Base-by-base conservation (phyloP, 23 tunicate genomes). In the Botrylloides violaceus region DNA sequence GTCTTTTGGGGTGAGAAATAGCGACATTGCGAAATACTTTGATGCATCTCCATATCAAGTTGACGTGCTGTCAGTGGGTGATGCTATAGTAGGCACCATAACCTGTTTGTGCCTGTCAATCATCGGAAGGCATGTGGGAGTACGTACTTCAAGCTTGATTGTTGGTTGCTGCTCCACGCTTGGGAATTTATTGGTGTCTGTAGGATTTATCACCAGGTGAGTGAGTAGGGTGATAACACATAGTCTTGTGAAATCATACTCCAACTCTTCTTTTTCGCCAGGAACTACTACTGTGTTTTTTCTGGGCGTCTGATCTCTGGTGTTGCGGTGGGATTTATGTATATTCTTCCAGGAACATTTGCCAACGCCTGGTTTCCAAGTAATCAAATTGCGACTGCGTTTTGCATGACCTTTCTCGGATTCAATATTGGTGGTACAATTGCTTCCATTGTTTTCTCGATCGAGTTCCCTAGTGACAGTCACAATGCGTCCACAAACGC, bases 341-440 rank as follows among this genome's bases (percentile, higher is more conserved):
- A 12, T 32, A 33, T 65, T 15, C 43, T 65, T 19, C 71, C 71
- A 31, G 21, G 22, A 65, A 33, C 32, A 12, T 32, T 65, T 32
- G 71, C 71, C 9, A 33, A 32, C 43, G 0, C 38, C 19, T 65
- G 71, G 71, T 65, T 65, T 65, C 71, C 71, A 32, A 29, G 23
- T 18, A 22, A 32, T 22, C 43, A 65, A 65, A 65, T 33, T 19
- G 71, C 47, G 22, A 65, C 71, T 29, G 71, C 71, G 43, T 65
- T 65, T 32, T 32, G 43, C 32, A 18, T 65, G 0, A 29, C 71
- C 9, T 29, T 29, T 19, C 38, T 32, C 23, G 21, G 38, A 18
- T 30, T 65, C 23, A 29, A 30, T 65, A 32, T 33, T 19, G 71
- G 71, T 15, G 43, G 43, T 18, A 21, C 18, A 12, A 12, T 31